phyloP scores from a whole-genome alignment of 2,113 vertebrate genomes.

The Ardeotis arabs region DNA sequence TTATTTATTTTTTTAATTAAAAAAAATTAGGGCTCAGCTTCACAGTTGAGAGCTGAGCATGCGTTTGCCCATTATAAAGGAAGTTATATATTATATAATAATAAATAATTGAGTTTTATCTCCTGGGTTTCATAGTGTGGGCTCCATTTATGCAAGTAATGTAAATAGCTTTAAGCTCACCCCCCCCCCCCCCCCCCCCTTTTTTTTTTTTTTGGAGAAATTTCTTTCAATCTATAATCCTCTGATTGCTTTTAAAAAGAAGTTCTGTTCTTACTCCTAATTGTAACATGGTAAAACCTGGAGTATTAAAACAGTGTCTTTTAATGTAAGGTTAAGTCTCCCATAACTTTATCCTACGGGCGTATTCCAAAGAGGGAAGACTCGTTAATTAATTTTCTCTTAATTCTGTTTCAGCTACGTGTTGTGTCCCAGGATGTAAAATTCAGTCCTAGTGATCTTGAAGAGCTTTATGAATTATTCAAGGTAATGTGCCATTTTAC shows the following conservation, averaged over 20 bases:
- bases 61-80: background rate
- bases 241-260: background rate
- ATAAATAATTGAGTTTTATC: background rate
- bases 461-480: conserved; percentile 92
- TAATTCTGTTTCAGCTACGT: conserved; percentile 82
- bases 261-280: background rate
- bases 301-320: background rate
- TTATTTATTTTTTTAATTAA: background rate
- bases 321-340: background rate
- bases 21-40: background rate
- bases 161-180: background rate
- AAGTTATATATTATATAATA: background rate
- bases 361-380: background rate
- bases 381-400: background rate
- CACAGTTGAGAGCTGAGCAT: background rate
- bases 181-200: background rate
- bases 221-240: background rate
- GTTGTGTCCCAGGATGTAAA: conserved; percentile 93
- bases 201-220: background rate
- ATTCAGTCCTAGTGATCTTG: conserved; percentile 84
- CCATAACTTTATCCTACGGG: background rate
- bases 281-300: background rate
- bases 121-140: background rate
- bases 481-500: conserved; percentile 81
- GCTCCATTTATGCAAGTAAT: background rate